Percentiles rank a stretch among this genome's conserved stretches.
Evolutionary conservation across 2,888 invertebrate genomes (phyloP).

Genomic region (Hemaris fuciformis): DNA sequence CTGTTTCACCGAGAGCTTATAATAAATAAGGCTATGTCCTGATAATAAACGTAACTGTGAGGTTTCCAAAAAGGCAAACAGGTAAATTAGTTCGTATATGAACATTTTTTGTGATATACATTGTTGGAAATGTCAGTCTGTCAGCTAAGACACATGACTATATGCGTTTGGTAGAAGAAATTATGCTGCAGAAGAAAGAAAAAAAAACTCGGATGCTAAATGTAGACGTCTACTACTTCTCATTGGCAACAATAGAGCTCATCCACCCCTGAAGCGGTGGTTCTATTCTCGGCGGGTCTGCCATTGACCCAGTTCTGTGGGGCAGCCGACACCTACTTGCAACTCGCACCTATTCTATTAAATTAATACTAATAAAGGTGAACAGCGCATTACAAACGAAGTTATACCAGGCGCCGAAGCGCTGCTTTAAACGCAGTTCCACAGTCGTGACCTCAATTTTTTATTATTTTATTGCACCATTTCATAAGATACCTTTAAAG

Average conservation of each 20-base stretch:
- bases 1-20: constrained; percentile 29
- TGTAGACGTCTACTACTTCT: constrained; percentile 14
- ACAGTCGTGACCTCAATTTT: background rate
- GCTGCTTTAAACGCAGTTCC: background rate
- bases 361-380: constrained; percentile 71
- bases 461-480: background rate
- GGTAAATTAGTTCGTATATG: background rate
- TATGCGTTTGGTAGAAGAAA: background rate
- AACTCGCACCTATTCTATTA: constrained; percentile 53
- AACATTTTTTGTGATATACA: background rate
- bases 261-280: constrained; percentile 53
- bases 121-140: background rate
- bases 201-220: background rate
- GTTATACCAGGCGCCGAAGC: constrained; percentile 2
- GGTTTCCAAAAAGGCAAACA: constrained; percentile 24
- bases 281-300: constrained; percentile 73
- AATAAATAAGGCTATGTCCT: constrained; percentile 40
- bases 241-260: constrained; percentile 24
- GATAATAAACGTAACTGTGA: constrained; percentile 36
- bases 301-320: constrained; percentile 74
- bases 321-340: constrained; percentile 53
- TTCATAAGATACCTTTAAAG: background rate
- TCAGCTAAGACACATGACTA: background rate
- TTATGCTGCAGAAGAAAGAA: background rate
- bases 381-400: constrained; percentile 57